These are phyloP conservation scores for Oeneis ivallda DNA, from an alignment of 2,888 invertebrate species.

Conservation along the genomic window DNA sequence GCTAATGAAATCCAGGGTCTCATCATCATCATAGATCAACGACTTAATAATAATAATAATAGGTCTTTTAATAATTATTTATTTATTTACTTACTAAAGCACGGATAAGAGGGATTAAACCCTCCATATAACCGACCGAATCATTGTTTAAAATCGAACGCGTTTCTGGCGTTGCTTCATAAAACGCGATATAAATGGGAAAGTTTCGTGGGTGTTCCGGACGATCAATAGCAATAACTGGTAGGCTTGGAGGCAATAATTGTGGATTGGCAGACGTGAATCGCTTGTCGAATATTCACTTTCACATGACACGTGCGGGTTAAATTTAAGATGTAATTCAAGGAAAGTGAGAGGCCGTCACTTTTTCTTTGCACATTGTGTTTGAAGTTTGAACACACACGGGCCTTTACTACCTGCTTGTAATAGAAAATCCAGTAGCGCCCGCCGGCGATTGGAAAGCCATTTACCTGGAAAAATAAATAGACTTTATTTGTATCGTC, in stretches of 20 bases:
- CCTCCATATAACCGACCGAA: not conserved
- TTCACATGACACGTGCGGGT: constrained; percentile 63
- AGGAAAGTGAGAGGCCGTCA: constrained; percentile 72
- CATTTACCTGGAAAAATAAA: constrained; percentile 54
- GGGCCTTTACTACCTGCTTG: constrained; percentile 25
- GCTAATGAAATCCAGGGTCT: too few relatives aligned
- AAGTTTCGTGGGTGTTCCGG: constrained; percentile 46
- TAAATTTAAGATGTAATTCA: constrained; percentile 59
- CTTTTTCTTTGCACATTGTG: constrained; percentile 72
- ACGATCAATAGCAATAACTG: constrained; percentile 54
- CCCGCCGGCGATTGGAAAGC: constrained; percentile 34
- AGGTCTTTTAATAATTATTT: too few relatives aligned
- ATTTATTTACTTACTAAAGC: too few relatives aligned
- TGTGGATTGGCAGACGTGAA: constrained; percentile 53
- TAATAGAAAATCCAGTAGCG: constrained; percentile 32
- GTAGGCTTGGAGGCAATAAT: constrained; percentile 44
- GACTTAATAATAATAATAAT: too few relatives aligned
- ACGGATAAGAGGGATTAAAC: too few relatives aligned
- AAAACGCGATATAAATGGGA: constrained; percentile 49
- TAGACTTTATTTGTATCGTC: constrained; percentile 18
- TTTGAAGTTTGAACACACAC: constrained; percentile 50
- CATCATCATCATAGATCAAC: too few relatives aligned
- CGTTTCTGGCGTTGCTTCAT: constrained; percentile 32
- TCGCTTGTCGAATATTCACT: constrained; percentile 61
- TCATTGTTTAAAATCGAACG: constrained; percentile 7